phyloP scores from a whole-genome alignment of 2,888 invertebrate genomes.

The Cheilosia pagana region DNA sequence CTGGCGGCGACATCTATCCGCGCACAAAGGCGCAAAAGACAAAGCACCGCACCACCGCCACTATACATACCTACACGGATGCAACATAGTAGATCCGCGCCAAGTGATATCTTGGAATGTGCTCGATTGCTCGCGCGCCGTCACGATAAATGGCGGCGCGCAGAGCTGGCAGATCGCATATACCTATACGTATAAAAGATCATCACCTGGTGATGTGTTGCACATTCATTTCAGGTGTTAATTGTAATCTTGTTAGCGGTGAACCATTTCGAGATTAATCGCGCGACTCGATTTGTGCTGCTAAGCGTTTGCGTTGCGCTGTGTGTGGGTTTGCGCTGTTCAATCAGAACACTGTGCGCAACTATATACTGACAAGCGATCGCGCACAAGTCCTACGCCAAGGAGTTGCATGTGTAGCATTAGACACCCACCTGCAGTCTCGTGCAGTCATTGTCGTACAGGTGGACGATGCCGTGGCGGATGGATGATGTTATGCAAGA shows the following conservation, averaged over 20 bases:
- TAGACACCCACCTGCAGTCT: conserved; percentile 45
- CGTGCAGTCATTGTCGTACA: conserved; percentile 16
- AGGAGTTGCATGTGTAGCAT: conserved; percentile 22
- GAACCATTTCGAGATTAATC: conserved; percentile 74
- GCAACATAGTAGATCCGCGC: conserved; percentile 50
- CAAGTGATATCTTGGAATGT: conserved; percentile 59
- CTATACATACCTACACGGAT: background rate
- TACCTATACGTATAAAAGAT: conserved; percentile 51
- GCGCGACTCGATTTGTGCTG: conserved; percentile 67
- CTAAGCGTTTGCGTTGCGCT: conserved; percentile 21
- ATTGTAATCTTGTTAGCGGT: conserved; percentile 74
- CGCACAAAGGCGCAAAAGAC: conserved; percentile 35
- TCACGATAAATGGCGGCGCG: conserved; percentile 46
- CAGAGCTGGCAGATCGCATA: conserved; percentile 2
- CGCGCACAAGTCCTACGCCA: conserved; percentile 52
- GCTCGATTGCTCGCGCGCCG: conserved; percentile 41
- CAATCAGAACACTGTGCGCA: conserved; percentile 47
- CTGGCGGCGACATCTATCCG: conserved; percentile 16
- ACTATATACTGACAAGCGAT: conserved; percentile 43
- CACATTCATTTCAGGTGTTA: conserved; percentile 73
- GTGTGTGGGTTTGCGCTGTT: conserved; percentile 38
- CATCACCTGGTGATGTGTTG: conserved; percentile 68
- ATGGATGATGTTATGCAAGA: conserved; percentile 42
- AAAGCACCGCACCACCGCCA: conserved; percentile 16
- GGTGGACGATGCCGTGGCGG: conserved; percentile 40